These are phyloP conservation scores for Zelostemma sp. DNA, from an alignment of 1,140 invertebrate species.

Conservation along the genomic window DNA sequence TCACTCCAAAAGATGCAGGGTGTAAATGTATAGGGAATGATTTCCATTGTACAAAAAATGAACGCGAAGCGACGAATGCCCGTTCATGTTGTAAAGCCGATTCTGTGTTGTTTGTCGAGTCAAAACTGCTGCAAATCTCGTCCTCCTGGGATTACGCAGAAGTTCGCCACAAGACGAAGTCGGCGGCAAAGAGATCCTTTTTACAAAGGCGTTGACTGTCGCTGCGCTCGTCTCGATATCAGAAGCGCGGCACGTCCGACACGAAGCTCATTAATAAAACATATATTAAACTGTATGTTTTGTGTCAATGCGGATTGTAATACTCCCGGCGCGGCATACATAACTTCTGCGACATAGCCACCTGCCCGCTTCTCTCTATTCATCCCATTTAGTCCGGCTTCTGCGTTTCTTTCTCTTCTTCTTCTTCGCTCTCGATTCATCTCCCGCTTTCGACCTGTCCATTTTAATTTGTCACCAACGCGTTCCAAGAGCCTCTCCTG, in stretches of 20 bases:
- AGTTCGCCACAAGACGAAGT: slow-evolving; percentile 10
- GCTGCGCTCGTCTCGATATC: slow-evolving; percentile 23
- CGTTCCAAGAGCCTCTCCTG: slow-evolving; percentile 26
- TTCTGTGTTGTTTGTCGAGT: too few relatives aligned
- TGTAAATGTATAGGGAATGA: too few relatives aligned
- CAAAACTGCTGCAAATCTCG: slow-evolving; percentile 24
- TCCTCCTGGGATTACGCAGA: slow-evolving; percentile 5
- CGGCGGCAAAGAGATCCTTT: slow-evolving; percentile 21
- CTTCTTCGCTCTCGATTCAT: slow-evolving; percentile 26
- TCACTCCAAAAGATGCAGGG: too few relatives aligned
- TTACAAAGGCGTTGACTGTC: slow-evolving; percentile 28
- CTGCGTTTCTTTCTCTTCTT: slow-evolving; percentile 7
- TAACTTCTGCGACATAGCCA: slow-evolving; percentile 50
- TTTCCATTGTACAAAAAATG: too few relatives aligned
- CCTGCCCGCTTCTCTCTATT: slow-evolving; percentile 40
- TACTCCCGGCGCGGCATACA: slow-evolving; percentile 43
- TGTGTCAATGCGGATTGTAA: slow-evolving; percentile 49
- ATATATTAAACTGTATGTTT: slow-evolving; percentile 49
- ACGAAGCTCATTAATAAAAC: slow-evolving; percentile 51
- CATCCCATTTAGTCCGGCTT: slow-evolving; percentile 11
- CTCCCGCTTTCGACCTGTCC: slow-evolving; percentile 33
- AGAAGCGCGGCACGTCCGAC: slow-evolving; percentile 48
- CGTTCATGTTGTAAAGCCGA: too few relatives aligned
- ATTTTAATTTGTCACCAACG: slow-evolving; percentile 61
- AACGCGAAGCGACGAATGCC: too few relatives aligned